Base-by-base conservation (phyloP, 2,797 vertebrate genomes). In the Ctenosaura bakeri region DNA sequence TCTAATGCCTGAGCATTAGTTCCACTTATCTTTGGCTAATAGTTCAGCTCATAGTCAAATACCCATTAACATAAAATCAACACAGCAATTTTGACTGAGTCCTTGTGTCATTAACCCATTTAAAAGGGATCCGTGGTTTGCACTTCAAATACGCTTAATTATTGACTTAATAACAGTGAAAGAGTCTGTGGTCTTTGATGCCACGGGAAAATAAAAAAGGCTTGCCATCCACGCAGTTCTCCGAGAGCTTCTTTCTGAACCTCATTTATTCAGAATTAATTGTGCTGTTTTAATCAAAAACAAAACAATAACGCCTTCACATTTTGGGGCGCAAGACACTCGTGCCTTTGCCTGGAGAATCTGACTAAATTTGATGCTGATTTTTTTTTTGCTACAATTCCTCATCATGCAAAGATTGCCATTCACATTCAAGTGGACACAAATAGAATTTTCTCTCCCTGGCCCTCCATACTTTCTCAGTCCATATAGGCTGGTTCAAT, bases 21-120 rank as follows among this genome's bases (percentile, higher is more conserved):
- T 95, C 95, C 94, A 95, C 95, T 94, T 96, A 94, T 94, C 94
- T 93, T 92, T 93, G 90, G 94, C 91, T 95, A 96, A 96, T 94
- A 97, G 95, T 95, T 96, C 95, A 94, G 96, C 94, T 95, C 95
- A 95, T 92, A 96, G 95, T 96, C 95, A 95, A 95, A 96, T 94
- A 96, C 56, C 93, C 92, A 96, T 97, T 96, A 96, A 95, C 94
- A 94, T 92, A 96, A 97, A 97, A 97, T 95, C 96, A 96, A 96
- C 95, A 95, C 84, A 94, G 95, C 93, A 95, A 95, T 95, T 96
- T 95, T 38, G 76, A 92, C 91, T 92, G 93, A 95, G 94, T 96
- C 94, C 93, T 96, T 93, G 88, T 95, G 94, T 95, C 95, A 96
- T 95, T 96, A 95, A 96, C 95, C 95, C 95, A 96, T 96, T 96